Conservation (phyloP, 2,797 vertebrate species). For the Lerista edwardsae region DNA sequence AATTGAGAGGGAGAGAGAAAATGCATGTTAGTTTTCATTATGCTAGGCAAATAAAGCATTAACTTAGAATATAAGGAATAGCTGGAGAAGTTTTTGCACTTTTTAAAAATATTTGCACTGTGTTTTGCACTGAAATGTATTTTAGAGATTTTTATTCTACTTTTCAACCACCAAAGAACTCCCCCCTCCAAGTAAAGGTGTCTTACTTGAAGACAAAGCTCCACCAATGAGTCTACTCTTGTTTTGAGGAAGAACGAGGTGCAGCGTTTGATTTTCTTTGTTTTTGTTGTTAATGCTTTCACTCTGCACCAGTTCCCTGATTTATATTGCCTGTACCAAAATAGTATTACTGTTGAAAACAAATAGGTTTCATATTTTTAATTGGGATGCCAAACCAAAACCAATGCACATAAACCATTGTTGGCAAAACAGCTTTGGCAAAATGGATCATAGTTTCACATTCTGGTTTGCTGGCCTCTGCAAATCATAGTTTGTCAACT, state of each 20-base stretch:
- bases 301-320: too few species aligned
- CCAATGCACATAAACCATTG: not conserved
- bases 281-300: too few species aligned
- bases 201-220: too few species aligned
- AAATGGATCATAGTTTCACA: not conserved
- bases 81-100: not conserved
- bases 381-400: not conserved
- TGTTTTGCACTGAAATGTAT: too few species aligned
- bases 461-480: not conserved
- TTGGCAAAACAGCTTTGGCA: too few species aligned
- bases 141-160: too few species aligned
- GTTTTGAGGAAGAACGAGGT: too few species aligned
- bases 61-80: not conserved
- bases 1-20: slow-evolving; percentile 35
- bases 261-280: too few species aligned
- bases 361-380: not conserved
- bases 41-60: slow-evolving; percentile 37
- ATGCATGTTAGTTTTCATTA: slow-evolving; percentile 52
- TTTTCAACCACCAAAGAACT: too few species aligned
- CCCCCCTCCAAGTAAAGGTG: too few species aligned
- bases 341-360: not conserved
- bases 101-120: not conserved
- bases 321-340: not conserved
- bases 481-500: not conserved
- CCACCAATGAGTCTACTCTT: too few species aligned